These are phyloP conservation scores for Jaculus jaculus DNA, from an alignment of 2,113 vertebrate genomes.

Conservation along the genomic window DNA sequence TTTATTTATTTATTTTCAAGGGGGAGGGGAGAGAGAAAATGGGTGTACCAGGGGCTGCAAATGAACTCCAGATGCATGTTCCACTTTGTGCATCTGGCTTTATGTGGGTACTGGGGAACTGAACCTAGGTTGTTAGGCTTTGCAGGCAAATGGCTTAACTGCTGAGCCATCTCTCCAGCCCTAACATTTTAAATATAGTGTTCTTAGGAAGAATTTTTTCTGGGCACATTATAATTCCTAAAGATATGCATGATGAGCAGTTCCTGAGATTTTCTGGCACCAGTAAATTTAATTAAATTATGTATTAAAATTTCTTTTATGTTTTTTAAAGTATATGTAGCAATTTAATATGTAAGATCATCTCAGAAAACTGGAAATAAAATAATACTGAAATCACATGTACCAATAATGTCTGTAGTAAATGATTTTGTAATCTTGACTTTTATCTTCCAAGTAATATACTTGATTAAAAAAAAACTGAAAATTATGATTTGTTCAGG, in stretches of 20 bases:
- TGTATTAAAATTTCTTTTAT: conserved; percentile 41
- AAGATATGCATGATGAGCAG: neutral
- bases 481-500: conserved; percentile 23
- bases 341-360: conserved; percentile 42
- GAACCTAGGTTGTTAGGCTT: too few species aligned
- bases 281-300: conserved; percentile 42
- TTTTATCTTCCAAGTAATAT: conserved; percentile 27
- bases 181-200: neutral
- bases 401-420: neutral
- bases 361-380: conserved; percentile 59
- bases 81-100: too few species aligned
- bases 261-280: neutral
- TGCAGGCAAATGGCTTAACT: too few species aligned
- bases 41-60: too few species aligned
- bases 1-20: too few species aligned
- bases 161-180: too few species aligned
- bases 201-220: neutral
- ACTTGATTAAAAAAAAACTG: conserved; percentile 22
- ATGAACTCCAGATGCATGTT: too few species aligned
- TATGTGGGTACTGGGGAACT: too few species aligned
- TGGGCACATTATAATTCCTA: neutral
- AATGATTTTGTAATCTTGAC: conserved; percentile 18
- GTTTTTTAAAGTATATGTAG: neutral
- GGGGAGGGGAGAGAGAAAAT: too few species aligned
- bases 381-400: neutral